Evolutionary conservation across 2,113 vertebrate genomes (phyloP), one percentile per base, ranked within the genome.

Genomic region (Strix aluco): DNA sequence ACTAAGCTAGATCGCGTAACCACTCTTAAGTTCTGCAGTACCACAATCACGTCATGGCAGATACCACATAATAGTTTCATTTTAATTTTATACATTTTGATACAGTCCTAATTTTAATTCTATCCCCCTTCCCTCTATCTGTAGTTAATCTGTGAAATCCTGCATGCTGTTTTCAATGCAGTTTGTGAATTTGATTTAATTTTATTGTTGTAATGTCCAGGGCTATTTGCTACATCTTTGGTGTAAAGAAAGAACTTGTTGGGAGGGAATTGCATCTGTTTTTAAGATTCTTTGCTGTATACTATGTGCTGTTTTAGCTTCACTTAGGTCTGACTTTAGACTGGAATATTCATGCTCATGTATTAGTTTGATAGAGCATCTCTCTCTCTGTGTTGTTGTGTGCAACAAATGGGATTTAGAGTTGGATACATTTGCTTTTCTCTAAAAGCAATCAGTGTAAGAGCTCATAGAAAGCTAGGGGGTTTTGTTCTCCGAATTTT

Each of bases 41-140:
- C 40, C 16, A 1, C 0, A 7, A 1, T 59, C 15, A 3, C 1
- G 0, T 55, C 9, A 5, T 49, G 46, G 46, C 74, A 87, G 55
- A 36, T 72, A n/a, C 18, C 54, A 23, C 10, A 4, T 59, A 58
- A 29, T 8, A 51, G 9, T 59, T 82, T 52, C 2, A 8, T 69
- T 92, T 57, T 63, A 25, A 38, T 75, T 59, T 69, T 69, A 15
- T 11, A 40, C 30, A 17, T 82, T 58, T 82, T 69, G 17, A 47
- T 72, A 27, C 46, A 40, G 32, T 63, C 70, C 47, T 82, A 2
- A 80, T 59, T 67, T 46, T 75, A 65, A 20, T 74, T 86, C 26
- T 90, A 0, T 20, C 21, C 6, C 9, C 1, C 9, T 70, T 15
- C 22, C 36, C 27, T 25, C 27, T 29, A 3, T n/a, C 66, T 79